Percentiles rank a stretch among this genome's conserved stretches.
Evolutionary conservation across 2,888 invertebrate species (phyloP).

Genomic region (Notodonta dromedarius): DNA sequence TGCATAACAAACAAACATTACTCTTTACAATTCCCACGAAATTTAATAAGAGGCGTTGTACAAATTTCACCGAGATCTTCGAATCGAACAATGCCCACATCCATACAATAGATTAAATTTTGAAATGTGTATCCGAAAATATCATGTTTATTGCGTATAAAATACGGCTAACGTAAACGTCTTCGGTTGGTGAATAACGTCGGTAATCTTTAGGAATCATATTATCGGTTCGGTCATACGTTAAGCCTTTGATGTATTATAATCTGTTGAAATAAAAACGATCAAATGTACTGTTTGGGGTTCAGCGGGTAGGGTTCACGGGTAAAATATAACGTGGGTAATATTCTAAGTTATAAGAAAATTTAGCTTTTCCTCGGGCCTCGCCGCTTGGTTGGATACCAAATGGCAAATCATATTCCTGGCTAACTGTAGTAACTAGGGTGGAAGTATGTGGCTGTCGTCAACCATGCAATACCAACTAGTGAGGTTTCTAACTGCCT

Average conservation of each 20-base stretch:
- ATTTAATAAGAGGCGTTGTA: slow-evolving; percentile 7
- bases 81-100: slow-evolving; percentile 33
- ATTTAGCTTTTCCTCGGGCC: no score
- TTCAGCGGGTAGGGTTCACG: slow-evolving; percentile 41
- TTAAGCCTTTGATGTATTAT: slow-evolving; percentile 74
- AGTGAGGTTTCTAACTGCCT: neutral
- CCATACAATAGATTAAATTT: slow-evolving; percentile 44
- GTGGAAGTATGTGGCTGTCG: no score
- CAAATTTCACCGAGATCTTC: slow-evolving; percentile 27
- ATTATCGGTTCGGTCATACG: slow-evolving; percentile 60
- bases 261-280: slow-evolving; percentile 70
- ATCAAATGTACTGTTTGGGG: slow-evolving; percentile 50
- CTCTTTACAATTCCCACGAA: neutral
- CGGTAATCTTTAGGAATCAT: slow-evolving; percentile 62
- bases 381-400: no score
- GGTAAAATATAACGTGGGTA: neutral
- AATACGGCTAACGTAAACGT: slow-evolving; percentile 32
- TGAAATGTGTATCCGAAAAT: slow-evolving; percentile 55
- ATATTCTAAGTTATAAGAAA: no score
- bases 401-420: no score
- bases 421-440: no score
- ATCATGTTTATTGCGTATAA: slow-evolving; percentile 74
- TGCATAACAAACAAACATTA: neutral
- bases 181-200: slow-evolving; percentile 58
- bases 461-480: no score